Evolutionary conservation across 2,797 vertebrate species (phyloP).

Genomic region (Varecia variegata): DNA sequence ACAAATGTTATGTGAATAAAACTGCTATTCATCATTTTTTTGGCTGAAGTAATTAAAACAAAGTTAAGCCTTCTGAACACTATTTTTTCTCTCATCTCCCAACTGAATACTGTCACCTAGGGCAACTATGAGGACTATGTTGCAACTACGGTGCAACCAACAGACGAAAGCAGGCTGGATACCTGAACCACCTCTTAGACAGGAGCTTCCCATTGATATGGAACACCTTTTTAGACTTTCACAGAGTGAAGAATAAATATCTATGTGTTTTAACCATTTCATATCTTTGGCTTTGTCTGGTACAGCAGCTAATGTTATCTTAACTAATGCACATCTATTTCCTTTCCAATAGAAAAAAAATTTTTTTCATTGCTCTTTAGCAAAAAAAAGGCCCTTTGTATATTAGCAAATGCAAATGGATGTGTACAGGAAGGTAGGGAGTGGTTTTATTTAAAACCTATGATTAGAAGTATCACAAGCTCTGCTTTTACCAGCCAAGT

Average conservation of each 20-base stretch:
- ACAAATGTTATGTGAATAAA: not conserved
- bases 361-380: not conserved
- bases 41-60: not conserved
- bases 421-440: not conserved
- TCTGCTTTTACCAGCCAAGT: not conserved
- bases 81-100: not conserved
- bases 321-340: not conserved
- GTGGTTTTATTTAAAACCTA: not conserved
- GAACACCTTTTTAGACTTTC: not conserved
- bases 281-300: not conserved
- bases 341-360: not conserved
- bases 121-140: too few species aligned
- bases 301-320: not conserved
- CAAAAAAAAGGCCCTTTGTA: not conserved
- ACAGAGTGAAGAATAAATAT: not conserved
- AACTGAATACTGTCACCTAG: not conserved
- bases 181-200: not conserved
- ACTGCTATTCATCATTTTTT: not conserved
- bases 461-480: not conserved
- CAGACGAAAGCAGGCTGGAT: not conserved
- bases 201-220: not conserved
- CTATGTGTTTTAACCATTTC: not conserved
- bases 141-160: too few species aligned
- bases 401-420: not conserved
- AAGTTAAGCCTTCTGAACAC: not conserved